Evolutionary conservation across 2,888 invertebrate species (phyloP), one percentile per base, ranked within the genome.

Genomic region (Drosophila nr. perissopoda): DNA sequence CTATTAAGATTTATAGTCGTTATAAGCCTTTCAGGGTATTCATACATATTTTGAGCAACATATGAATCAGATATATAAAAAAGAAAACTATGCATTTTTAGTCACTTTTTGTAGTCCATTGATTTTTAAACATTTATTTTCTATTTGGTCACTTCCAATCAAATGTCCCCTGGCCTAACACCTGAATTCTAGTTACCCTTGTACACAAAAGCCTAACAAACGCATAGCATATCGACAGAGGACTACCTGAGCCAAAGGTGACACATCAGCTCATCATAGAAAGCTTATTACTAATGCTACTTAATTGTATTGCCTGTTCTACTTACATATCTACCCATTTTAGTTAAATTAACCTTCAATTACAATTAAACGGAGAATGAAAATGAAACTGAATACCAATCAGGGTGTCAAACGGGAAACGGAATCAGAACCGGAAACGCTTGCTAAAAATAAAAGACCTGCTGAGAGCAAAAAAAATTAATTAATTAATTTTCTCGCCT

Each of bases 231-330:
- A 25, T 25, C 46, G 25, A 27, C 61, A 65, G 73, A 81, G 70
- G 89, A 89, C 70, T 59, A 82, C 67, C 85, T 88, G 70, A 80
- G 69, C 71, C 69, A 89, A 80, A 88, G 90, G 85, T 89, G 89
- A 81, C 85, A 86, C 90, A 85, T 89, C 90, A 85, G 85, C 82
- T 88, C 85, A 89, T 89, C 76, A 25, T 73, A 70, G 71, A 72
- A 88, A 68, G 85, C 85, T 86, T 86, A 72, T 89, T 89, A 89
- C 29, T 86, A 72, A 88, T 88, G 87, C 38, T 56, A 56, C 57
- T 74, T 84, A 87, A 60, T 69, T 78, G 29, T 61, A 65, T 63
- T 82, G 84, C 82, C 75, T 82, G 75, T 66, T 42, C 53, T 70
- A 57, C 56, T 74, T 66, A 72, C 48, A 76, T 36, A 46, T 25